Evolutionary conservation across 53 echinoderm and acorn worm species (phyloP).

Genomic region (Holothuria leucospilota): DNA sequence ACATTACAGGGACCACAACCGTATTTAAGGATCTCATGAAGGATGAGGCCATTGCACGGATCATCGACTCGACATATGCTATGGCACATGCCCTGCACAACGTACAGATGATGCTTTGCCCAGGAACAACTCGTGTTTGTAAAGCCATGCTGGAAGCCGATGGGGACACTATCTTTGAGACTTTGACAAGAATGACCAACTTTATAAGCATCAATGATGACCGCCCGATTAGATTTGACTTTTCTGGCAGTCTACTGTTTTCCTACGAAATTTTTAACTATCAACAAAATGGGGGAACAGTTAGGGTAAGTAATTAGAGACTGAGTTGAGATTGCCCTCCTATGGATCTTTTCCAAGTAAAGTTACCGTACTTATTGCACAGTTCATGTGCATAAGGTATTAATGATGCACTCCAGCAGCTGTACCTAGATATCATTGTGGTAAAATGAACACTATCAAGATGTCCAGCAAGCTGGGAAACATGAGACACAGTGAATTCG

Average conservation of each 20-base stretch:
- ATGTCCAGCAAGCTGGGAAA: too few species aligned
- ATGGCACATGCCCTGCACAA: constrained; percentile 3
- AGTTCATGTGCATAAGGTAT: too few species aligned
- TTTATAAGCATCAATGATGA: constrained; percentile 14
- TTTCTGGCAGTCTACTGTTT: not conserved
- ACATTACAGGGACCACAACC: too few species aligned
- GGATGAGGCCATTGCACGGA: constrained; percentile 9
- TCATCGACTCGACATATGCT: constrained; percentile 23
- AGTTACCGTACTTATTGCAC: too few species aligned
- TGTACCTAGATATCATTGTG: too few species aligned
- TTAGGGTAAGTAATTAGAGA: not conserved
- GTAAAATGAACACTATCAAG: too few species aligned
- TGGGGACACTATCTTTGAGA: constrained; percentile 20
- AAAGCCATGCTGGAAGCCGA: not conserved
- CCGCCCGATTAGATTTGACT: constrained; percentile 10
- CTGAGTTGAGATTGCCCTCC: too few species aligned
- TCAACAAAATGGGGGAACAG: not conserved
- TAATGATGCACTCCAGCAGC: too few species aligned
- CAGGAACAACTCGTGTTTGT: not conserved
- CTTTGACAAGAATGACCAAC: not conserved
- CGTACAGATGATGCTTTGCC: not conserved
- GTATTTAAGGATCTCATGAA: not conserved
- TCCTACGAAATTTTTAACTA: constrained; percentile 2
- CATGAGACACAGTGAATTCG: too few species aligned
- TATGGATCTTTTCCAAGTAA: too few species aligned